Percentiles rank a stretch among this genome's conserved stretches.
These are phyloP conservation scores for Chouioia cunea DNA, from an alignment of 2,888 invertebrate species.

Conservation along the genomic window DNA sequence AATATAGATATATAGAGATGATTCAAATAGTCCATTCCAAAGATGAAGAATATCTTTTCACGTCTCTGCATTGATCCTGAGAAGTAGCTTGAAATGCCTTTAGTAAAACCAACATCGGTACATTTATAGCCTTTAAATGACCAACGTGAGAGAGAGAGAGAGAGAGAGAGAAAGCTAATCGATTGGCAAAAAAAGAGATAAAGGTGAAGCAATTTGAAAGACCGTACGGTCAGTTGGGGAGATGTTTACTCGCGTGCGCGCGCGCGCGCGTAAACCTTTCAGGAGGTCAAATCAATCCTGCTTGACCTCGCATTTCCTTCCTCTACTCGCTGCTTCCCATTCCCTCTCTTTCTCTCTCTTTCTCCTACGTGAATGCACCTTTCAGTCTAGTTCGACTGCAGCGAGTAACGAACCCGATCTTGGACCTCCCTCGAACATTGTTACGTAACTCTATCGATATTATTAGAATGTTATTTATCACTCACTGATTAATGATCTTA, in stretches of 20 bases:
- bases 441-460: too few relatives aligned
- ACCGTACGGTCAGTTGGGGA: slow-evolving; percentile 37
- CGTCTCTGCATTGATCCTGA: not conserved
- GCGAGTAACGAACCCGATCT: too few relatives aligned
- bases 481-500: too few relatives aligned
- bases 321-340: slow-evolving; percentile 48
- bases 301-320: slow-evolving; percentile 60
- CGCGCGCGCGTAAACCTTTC: slow-evolving; percentile 50
- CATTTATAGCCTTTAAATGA: not conserved
- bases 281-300: slow-evolving; percentile 61
- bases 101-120: too few relatives aligned
- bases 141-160: not conserved
- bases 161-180: not conserved
- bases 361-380: slow-evolving; percentile 51
- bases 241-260: slow-evolving; percentile 62
- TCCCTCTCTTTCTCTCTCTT: slow-evolving; percentile 41
- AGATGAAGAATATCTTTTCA: not conserved
- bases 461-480: too few relatives aligned
- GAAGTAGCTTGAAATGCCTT: slow-evolving; percentile 20
- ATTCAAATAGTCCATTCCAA: not conserved
- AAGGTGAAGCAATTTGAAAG: slow-evolving; percentile 18
- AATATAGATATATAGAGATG: too few relatives aligned
- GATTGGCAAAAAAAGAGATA: slow-evolving; percentile 10
- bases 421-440: too few relatives aligned
- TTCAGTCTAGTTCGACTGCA: slow-evolving; percentile 45